Evolutionary conservation across 2,797 vertebrate genomes (phyloP), one percentile per base, ranked within the genome.

Genomic region (Argyrosomus regius): DNA sequence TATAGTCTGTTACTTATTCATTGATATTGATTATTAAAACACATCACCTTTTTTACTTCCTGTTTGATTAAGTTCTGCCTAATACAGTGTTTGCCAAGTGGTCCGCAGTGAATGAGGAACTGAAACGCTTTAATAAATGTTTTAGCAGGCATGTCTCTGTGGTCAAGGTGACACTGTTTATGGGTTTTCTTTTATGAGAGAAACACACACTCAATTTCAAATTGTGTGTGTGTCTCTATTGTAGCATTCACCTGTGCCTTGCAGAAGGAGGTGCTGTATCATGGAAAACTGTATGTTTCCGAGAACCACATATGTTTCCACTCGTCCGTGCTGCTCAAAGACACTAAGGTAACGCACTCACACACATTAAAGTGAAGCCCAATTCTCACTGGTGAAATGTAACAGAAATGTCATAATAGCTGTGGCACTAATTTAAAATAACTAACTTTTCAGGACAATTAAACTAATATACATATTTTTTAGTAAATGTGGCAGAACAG

Each of bases 211-310:
- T 66, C 46, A 41, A 7, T 12, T 61, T 61, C 20, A 46, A 18
- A 62, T 26, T 24, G 16, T 63, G 22, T 70, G n/a, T 57, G 1
- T 64, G 10, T 79, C 9, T 80, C 2, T 60, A 16, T 48, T 78
- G 70, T 64, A 97, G 96, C 89, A 0, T 97, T 96, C 86, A 93
- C 88, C 22, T 98, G 97, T 28, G 93, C 96, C 48, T 90, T 97
- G 88, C 96, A 97, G 86, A 96, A 93, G 83, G 97, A 97, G 48
- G 88, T 97, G 24, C 88, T 95, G 41, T 97, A 96, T 84, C 96
- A 96, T 0, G 96, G 97, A 45, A 96, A 94, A 82, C 94, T 97
- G 64, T 98, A 92, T 11, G 58, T 97, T 50, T 94, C 96, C 0
- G 84, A 91, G 3, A 86, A 72, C n/a, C 80, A 94, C 3, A 1